Base-by-base conservation (phyloP, 2,888 invertebrate genomes). In the Lepidochrysops patricia region DNA sequence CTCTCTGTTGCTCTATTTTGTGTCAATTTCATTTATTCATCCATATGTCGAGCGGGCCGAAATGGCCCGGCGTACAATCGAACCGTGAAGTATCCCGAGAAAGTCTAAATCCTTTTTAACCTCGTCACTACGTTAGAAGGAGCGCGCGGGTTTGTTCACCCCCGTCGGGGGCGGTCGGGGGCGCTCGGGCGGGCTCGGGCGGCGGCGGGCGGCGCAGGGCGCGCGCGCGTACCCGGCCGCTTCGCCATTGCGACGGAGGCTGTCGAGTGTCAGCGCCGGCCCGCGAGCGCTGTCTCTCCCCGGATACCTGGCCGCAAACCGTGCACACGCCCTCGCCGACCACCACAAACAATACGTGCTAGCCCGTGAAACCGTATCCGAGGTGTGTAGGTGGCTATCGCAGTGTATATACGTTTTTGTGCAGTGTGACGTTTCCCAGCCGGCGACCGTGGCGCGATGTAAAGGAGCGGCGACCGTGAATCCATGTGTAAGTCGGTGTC, bases 361-460 rank as follows among this genome's bases (percentile, higher is more conserved):
- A 64, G 68, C 63, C 62, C 67, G 66, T 60, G 57, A 63, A 61
- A 63, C 58, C 57, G 50, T 60, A 64, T 57, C 62, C 62, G 58
- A 54, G 13, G 54, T n/a, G 37, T 62, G 60, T 57, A 63, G 63
- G 73, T 66, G 68, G 68, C 63, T 66, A 79, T 91, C 92, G 86
- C 7, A 92, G 92, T 80, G 83, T 88, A 80, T 90, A 89, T 75
- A 85, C 84, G 66, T 77, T 89, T 77, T 90, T 90, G 73, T 91
- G 90, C 71, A 88, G 90, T 83, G 92, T 91, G 74, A 89, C 88
- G 75, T 77, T 79, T 90, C 84, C 93, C 94, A 71, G 93, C 73
- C 95, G 93, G 75, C 95, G 91, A 72, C 94, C 94, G 80, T 85
- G 87, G 88, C 86, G 88, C 84, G 79, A 88, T 88, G 88, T 88